Conservation (phyloP, 2,113 vertebrate genomes). For the Cyprinus carpio region DNA sequence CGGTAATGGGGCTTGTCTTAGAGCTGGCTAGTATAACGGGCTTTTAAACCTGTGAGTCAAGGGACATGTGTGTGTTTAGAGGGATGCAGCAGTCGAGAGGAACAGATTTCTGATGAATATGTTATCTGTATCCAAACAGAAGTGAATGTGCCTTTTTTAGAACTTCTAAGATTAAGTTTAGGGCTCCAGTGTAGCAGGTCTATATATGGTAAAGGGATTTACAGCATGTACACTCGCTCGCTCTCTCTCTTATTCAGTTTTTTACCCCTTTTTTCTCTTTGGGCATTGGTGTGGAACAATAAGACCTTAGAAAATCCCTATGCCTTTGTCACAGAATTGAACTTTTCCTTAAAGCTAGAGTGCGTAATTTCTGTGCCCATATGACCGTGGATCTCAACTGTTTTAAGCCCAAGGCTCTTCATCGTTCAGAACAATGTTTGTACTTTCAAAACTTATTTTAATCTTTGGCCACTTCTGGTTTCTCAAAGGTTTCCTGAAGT, state of each 20-base stretch:
- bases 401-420: background rate
- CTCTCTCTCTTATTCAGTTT: background rate
- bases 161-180: conserved; percentile 11
- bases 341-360: background rate
- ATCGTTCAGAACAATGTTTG: background rate
- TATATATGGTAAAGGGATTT: conserved; percentile 2
- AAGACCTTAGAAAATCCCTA: background rate
- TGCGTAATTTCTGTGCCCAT: background rate
- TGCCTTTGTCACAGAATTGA: background rate
- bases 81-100: conserved; percentile 40
- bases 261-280: background rate
- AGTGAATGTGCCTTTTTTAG: conserved; percentile 8
- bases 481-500: background rate
- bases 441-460: background rate
- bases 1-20: conserved; percentile 41
- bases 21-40: conserved; percentile 41
- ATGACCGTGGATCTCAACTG: background rate
- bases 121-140: conserved; percentile 39
- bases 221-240: background rate
- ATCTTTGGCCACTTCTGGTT: background rate
- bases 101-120: conserved; percentile 30
- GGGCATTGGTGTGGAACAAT: background rate
- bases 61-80: conserved; percentile 36
- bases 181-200: background rate
- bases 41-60: conserved; percentile 16